Evolutionary conservation across 2,888 invertebrate species (phyloP), one percentile per base, ranked within the genome.

Genomic region (Caenorhabditis sp.): DNA sequence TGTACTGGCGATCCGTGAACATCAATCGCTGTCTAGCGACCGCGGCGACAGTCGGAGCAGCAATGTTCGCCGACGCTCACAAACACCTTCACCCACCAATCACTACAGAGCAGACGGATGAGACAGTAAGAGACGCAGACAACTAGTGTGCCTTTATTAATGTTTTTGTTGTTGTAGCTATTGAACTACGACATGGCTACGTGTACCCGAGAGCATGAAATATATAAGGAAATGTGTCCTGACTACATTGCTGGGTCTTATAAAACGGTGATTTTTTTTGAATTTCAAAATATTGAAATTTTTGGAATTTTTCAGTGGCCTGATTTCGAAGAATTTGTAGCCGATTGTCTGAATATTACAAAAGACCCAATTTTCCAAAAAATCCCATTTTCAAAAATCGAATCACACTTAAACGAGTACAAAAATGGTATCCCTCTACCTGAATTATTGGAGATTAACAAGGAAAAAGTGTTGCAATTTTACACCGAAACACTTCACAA

Each of bases 1-100:
- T 69, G 68, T 66, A 66, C 57, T 73, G 62, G 62, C 37, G 73
- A 60, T 73, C 73, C 10, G 69, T 73, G 12, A 66, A 69, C 55
- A 58, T 66, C 19, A 55, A 54, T 26, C 57, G 73, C 37, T 73
- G 73, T 19, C 59, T 73, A 24, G 62, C 58, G 26, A 66, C 66
- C 5, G 73, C 69, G 4, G 65, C 73, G 1, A 63, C 69, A 4
- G 73, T 73, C 17, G 73, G 73, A 17, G 59, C 54, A 1, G 65
- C 62, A 2, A 73, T 73, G 73, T 73, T 73, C 31, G 66, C 62
- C 17, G 62, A 63, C 23, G 43, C 27, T 0, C 5, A 37, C 1
- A 58, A 23, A 14, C 66, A 69, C 21, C 37, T 65, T 12, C 58
- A 73, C 14, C 69, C 69, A n/a, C 59, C 73, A 10, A 64, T 73